Evolutionary conservation across 2,113 vertebrate species (phyloP).

Genomic region (Eulemur macaco): DNA sequence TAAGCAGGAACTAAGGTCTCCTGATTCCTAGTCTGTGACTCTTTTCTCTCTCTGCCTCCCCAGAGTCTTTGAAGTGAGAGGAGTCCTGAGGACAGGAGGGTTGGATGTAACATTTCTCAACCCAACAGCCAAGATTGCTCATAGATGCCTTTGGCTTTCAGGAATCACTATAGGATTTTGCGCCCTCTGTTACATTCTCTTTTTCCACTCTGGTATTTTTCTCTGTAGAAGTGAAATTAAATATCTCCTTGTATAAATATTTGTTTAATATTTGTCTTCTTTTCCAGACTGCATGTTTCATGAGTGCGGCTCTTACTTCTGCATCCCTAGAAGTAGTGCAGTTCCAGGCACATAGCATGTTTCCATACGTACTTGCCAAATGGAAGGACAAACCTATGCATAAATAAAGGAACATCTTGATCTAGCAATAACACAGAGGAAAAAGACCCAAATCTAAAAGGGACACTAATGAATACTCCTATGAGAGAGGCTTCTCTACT

Average conservation of each 20-base stretch:
- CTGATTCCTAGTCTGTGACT: neutral
- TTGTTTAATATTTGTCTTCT: neutral
- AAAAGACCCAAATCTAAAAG: neutral
- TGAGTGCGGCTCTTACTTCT: neutral
- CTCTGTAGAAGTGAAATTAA: neutral
- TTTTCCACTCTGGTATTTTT: neutral
- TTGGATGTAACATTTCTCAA: neutral
- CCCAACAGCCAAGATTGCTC: neutral
- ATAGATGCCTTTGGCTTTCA: no score
- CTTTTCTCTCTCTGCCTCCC: neutral
- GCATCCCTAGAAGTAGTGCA: neutral
- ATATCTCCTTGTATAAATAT: neutral
- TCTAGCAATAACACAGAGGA: neutral
- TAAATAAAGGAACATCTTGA: neutral
- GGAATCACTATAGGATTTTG: neutral
- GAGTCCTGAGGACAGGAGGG: fast-evolving
- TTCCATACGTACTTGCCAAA: neutral
- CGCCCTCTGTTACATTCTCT: neutral
- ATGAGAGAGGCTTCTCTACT: neutral
- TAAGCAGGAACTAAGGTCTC: neutral
- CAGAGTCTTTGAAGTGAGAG: neutral
- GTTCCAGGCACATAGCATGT: neutral
- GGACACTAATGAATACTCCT: neutral
- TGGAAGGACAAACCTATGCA: neutral
- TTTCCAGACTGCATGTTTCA: neutral